A percentile compares a stretch with the other conserved stretches of the same genome.
These are phyloP conservation scores for Rhinella marina DNA, from an alignment of 2,797 vertebrate species.

Conservation along the genomic window DNA sequence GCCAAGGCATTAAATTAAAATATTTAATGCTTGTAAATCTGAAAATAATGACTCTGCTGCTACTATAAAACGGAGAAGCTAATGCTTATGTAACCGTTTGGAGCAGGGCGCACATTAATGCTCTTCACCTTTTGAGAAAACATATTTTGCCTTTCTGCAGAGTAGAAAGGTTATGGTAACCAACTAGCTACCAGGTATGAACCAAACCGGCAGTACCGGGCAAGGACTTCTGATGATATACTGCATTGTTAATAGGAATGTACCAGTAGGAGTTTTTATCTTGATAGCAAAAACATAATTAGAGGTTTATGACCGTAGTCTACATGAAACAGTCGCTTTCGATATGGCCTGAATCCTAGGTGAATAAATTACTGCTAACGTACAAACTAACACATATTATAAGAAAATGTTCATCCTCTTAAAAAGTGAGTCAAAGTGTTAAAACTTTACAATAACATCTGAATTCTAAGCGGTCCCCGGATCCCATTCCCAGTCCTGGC, in stretches of 20 bases:
- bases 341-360: constrained; percentile 7
- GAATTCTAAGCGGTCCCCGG: constrained; percentile 33
- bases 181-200: background rate
- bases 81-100: constrained; percentile 69
- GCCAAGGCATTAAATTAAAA: constrained; percentile 95
- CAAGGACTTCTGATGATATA: background rate
- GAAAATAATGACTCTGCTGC: constrained; percentile 86
- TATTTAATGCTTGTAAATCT: constrained; percentile 94
- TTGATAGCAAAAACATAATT: background rate
- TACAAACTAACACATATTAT: background rate
- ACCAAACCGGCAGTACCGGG: background rate
- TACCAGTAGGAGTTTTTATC: background rate
- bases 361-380: constrained; percentile 6
- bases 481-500: background rate
- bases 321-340: background rate
- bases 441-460: constrained; percentile 33
- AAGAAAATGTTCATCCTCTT: background rate
- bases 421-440: background rate
- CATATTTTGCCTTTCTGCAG: constrained; percentile 22
- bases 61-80: constrained; percentile 77
- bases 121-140: constrained; percentile 59
- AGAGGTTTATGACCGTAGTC: background rate
- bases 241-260: background rate
- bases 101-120: constrained; percentile 61
- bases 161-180: constrained; percentile 24